Conservation (phyloP, 2,113 vertebrate genomes). For the Urocynchramus pylzowi region DNA sequence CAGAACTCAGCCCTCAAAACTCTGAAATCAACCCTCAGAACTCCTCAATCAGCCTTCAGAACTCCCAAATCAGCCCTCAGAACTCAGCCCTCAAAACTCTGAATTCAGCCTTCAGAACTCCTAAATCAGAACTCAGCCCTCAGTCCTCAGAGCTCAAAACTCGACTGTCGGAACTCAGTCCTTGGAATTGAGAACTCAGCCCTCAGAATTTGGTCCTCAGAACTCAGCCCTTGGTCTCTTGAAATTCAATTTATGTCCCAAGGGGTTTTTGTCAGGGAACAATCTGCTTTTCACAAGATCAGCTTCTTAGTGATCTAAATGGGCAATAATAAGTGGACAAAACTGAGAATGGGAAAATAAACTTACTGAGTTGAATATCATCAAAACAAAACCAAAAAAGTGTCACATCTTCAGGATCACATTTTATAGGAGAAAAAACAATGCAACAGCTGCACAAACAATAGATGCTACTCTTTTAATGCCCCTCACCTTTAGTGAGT, state of each 20-base stretch:
- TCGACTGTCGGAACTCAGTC: background rate
- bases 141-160: background rate
- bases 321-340: background rate
- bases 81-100: background rate
- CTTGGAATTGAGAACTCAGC: too few relatives aligned
- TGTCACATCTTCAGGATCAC: background rate
- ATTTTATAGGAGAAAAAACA: background rate
- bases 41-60: too few relatives aligned
- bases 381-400: background rate
- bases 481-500: background rate
- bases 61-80: too few relatives aligned
- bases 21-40: accelerated
- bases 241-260: background rate
- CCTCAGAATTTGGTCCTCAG: background rate
- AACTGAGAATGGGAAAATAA: background rate
- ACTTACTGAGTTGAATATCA: background rate
- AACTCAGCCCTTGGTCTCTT: background rate
- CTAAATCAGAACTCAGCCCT: too few relatives aligned
- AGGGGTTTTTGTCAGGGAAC: background rate
- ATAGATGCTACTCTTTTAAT: background rate
- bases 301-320: background rate
- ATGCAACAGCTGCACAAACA: background rate
- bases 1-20: background rate
- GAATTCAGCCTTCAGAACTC: too few relatives aligned
- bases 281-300: background rate